A percentile compares a stretch with the other conserved stretches of the same genome.
phyloP scores from a whole-genome alignment of 2,888 invertebrate species.

The Clostera curtula region DNA sequence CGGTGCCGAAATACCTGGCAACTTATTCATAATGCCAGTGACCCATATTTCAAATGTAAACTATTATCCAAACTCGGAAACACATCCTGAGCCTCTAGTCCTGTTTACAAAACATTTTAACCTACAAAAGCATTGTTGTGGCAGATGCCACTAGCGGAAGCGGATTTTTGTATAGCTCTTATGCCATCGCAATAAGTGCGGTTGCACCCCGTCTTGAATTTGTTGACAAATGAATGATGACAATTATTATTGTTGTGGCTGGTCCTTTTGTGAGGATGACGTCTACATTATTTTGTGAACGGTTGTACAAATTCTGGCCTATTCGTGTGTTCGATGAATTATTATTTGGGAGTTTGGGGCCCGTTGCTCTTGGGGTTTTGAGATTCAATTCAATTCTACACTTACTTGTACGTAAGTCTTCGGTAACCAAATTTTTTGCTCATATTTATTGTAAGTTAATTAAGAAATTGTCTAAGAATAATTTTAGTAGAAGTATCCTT shows the following conservation, averaged over 20 bases:
- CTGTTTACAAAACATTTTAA: conserved; percentile 61
- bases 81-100: conserved; percentile 27
- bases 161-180: conserved; percentile 34
- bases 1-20: neutral
- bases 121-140: conserved; percentile 47
- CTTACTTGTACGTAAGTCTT: too few species aligned
- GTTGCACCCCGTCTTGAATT: conserved; percentile 28
- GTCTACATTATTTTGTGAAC: conserved; percentile 46
- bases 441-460: too few species aligned
- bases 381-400: too few species aligned
- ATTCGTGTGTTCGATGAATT: conserved; percentile 1
- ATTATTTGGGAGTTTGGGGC: too few species aligned
- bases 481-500: too few species aligned
- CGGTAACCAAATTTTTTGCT: too few species aligned
- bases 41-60: conserved; percentile 5
- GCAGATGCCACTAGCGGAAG: conserved; percentile 50
- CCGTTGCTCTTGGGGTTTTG: too few species aligned
- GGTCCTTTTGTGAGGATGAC: conserved; percentile 46
- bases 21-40: neutral
- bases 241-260: conserved; percentile 64
- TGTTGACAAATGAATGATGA: conserved; percentile 67
- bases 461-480: too few species aligned
- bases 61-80: conserved; percentile 13
- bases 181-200: conserved; percentile 34
- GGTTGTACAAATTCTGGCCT: conserved; percentile 23